These are phyloP conservation scores for Chionis minor DNA, from an alignment of 2,113 vertebrate species.

Conservation along the genomic window DNA sequence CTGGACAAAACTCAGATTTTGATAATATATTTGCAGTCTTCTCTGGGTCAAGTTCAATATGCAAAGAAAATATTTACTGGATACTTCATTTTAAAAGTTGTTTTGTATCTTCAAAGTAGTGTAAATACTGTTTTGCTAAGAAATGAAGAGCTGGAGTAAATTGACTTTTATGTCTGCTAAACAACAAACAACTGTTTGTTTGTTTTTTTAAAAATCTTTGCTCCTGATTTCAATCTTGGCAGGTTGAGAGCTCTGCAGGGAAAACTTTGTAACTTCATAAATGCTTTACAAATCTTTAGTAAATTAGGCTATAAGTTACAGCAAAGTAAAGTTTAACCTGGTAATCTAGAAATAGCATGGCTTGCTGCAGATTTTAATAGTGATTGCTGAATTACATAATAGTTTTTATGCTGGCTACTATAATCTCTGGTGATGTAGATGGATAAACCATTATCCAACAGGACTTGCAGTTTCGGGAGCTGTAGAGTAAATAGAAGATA, in stretches of 20 bases:
- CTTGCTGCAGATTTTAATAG: neutral
- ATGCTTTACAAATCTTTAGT: conserved; percentile 2
- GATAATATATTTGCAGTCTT: neutral
- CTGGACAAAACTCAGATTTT: neutral
- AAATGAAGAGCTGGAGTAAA: neutral
- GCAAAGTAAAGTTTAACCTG: neutral
- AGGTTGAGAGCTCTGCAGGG: neutral
- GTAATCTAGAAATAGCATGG: neutral
- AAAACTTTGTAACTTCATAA: conserved; percentile 10
- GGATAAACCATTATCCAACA: neutral
- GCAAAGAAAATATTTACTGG: neutral
- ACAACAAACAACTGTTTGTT: neutral
- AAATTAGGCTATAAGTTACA: conserved; percentile 2
- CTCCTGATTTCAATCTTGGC: neutral
- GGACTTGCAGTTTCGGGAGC: neutral
- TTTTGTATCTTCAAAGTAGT: neutral
- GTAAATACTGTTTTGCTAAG: neutral
- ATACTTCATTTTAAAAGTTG: neutral
- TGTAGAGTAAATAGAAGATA: neutral
- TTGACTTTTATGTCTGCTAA: neutral
- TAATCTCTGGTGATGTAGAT: neutral
- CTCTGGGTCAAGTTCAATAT: neutral
- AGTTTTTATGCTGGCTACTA: neutral
- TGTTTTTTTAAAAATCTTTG: neutral
- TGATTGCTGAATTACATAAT: neutral